Conservation (phyloP, 2,113 vertebrate species). For the Echinops telfairi region DNA sequence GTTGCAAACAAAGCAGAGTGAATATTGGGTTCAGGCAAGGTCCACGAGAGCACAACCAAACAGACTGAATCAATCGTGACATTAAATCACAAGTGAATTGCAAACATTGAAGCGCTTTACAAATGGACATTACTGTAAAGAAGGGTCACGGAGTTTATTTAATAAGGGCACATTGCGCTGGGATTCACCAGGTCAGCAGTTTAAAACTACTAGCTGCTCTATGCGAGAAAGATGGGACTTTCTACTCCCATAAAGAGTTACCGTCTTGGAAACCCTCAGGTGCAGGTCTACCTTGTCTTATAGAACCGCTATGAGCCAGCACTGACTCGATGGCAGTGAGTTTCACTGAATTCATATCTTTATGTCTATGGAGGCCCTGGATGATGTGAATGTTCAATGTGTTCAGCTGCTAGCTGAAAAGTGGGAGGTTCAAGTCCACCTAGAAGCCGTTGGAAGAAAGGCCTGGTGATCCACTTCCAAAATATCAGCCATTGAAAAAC, state of each 20-base stretch:
- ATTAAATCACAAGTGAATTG: not conserved
- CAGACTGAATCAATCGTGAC: not conserved
- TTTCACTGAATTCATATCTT: not conserved
- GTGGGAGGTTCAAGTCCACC: not conserved
- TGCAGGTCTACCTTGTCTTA: too few relatives aligned
- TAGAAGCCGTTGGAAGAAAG: not conserved
- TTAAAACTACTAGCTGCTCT: too few relatives aligned
- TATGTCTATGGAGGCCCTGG: not conserved
- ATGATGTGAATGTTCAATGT: not conserved
- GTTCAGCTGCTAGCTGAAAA: not conserved
- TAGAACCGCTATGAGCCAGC: too few relatives aligned
- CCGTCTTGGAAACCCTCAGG: too few relatives aligned
- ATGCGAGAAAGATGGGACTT: too few relatives aligned
- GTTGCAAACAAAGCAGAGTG: slow-evolving; percentile 5
- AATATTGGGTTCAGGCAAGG: not conserved
- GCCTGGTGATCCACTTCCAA: not conserved
- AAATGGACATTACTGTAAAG: not conserved
- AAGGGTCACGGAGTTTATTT: not conserved
- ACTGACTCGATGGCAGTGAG: too few relatives aligned
- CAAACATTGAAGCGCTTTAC: not conserved
- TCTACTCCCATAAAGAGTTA: too few relatives aligned
- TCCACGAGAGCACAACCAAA: not conserved
- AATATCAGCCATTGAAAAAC: not conserved
- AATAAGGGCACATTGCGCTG: not conserved
- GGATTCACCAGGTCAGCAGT: too few relatives aligned